Percentiles rank a stretch among this genome's conserved stretches.
Evolutionary conservation across 2,888 invertebrate genomes (phyloP).

Genomic region (Mesochorus sp.): DNA sequence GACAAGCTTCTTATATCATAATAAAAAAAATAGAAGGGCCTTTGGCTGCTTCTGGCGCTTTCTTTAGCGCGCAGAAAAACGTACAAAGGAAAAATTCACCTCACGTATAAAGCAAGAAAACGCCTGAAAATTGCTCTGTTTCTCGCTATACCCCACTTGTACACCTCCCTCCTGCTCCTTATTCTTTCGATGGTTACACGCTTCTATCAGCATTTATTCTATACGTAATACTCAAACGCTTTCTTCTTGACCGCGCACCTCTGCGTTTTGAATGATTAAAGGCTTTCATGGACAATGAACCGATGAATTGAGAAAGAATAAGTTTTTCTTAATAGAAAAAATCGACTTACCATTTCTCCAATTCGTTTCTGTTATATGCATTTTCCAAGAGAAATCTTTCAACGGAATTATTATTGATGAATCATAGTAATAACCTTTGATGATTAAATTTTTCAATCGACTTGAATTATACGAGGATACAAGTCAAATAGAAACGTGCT

Average conservation of each 20-base stretch:
- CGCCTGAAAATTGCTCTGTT: conserved; percentile 40
- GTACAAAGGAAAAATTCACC: conserved; percentile 47
- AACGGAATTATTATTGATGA: not conserved
- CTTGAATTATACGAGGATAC: conserved; percentile 43
- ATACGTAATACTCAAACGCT: conserved; percentile 47
- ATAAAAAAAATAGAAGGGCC: conserved; percentile 31
- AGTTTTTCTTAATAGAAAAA: too few species aligned
- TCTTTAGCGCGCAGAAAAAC: conserved; percentile 17
- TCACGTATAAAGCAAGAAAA: conserved; percentile 30
- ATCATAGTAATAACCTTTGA: conserved; percentile 2
- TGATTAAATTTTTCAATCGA: too few species aligned
- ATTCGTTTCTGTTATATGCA: too few species aligned
- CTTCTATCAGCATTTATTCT: conserved; percentile 49
- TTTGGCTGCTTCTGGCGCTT: not conserved
- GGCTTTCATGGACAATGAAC: not conserved
- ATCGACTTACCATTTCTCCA: too few species aligned
- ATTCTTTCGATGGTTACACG: too few species aligned
- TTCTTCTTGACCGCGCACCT: conserved; percentile 15
- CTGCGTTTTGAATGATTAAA: conserved; percentile 1
- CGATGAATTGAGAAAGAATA: too few species aligned
- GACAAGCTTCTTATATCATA: conserved; percentile 12
- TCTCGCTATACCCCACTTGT: conserved; percentile 15
- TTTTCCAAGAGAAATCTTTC: too few species aligned
- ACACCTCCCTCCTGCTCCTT: too few species aligned
- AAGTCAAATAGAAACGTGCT: conserved; percentile 58